These are phyloP conservation scores for Amblyraja radiata DNA, from an alignment of 2,797 vertebrate species.

Conservation along the genomic window DNA sequence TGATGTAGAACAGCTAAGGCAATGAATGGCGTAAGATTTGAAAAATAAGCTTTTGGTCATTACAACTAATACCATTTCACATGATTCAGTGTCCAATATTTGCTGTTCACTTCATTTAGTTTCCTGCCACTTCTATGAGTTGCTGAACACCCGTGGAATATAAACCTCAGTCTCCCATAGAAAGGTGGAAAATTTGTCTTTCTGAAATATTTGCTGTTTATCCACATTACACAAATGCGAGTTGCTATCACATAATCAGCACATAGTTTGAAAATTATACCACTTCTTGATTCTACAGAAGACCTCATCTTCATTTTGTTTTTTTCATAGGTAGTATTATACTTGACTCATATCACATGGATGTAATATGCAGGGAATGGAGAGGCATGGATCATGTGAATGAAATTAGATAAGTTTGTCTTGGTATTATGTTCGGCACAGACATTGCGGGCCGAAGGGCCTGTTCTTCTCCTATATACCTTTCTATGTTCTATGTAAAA, in stretches of 20 bases:
- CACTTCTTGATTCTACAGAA: background rate
- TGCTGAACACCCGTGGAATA: background rate
- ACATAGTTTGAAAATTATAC: background rate
- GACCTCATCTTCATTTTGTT: background rate
- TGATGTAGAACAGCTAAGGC: background rate
- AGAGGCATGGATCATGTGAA: too few species aligned
- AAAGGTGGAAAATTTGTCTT: background rate
- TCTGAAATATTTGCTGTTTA: background rate
- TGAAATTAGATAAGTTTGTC: too few species aligned
- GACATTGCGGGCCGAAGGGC: too few species aligned
- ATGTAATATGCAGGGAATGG: too few species aligned
- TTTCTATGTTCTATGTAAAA: too few species aligned
- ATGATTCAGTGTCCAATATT: background rate
- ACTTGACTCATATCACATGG: background rate
- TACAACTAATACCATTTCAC: background rate
- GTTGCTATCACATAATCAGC: background rate
- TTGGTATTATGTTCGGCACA: too few species aligned
- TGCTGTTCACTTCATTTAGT: background rate
- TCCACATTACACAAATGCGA: background rate
- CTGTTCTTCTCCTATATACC: too few species aligned
- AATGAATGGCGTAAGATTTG: background rate
- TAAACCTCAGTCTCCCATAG: background rate
- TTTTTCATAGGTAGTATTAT: background rate
- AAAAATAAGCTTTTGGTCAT: background rate
- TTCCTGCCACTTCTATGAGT: too few species aligned